Evolutionary conservation across 2,888 invertebrate species (phyloP), one percentile per base, ranked within the genome.

Genomic region (Deladenus siricidicola): DNA sequence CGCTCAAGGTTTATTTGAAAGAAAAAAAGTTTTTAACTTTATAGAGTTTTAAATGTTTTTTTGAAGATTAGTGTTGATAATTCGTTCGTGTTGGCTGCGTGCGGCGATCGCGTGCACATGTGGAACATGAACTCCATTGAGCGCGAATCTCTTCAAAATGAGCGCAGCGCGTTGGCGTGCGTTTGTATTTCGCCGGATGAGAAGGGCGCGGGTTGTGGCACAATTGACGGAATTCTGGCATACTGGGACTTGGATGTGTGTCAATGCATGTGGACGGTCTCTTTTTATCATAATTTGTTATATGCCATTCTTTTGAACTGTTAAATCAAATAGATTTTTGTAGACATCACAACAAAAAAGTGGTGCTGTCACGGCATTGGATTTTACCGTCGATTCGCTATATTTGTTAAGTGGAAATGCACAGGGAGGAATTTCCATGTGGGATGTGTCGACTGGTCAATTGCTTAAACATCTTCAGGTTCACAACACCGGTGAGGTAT

Each of bases 1-100:
- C 69, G 23, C 57, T 74, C 4, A 70, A 73, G 58, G 72, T 70
- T 6, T 23, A 19, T 4, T 29, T 14, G 2, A 42, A 42, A 42
- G 14, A 42, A 42, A 42, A 14, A 42, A 42, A 42, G n/a, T 42
- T n/a, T n/a, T 42, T 10, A 42, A 42, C n/a, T 14, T 42, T 14
- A 14, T n/a, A 10, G 42, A 42, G n/a, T n/a, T 14, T 14, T 10
- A 42, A 42, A 49, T 24, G n/a, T 23, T n/a, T 24, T 3, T 66
- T 55, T 73, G 59, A 39, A 78, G 77, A 71, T 78, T 24, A 75
- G 90, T 0, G 85, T 85, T 56, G 90, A 92, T 80, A 89, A 89
- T 70, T 89, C 90, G 42, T 92, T 92, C 80, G 83, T 92, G 29
- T 81, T 92, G 65, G 87, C 89, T 3, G 86, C 87, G 42, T 90